Conservation (phyloP, 2,888 invertebrate genomes). For the Monoplex corrugatus region DNA sequence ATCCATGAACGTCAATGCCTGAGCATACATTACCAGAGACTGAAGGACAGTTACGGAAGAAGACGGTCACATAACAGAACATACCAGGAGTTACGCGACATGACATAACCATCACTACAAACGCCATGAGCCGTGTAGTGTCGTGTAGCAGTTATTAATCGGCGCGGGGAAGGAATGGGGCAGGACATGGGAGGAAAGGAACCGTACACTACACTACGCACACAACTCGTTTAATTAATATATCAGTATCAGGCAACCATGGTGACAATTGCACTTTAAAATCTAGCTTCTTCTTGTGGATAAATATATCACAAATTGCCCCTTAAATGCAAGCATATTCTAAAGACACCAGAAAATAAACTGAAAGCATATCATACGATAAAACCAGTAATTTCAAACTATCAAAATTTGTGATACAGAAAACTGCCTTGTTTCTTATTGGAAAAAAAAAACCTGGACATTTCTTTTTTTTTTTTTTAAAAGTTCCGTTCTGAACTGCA, state of each 20-base stretch:
- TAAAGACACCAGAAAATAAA: background rate
- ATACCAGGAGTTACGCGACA: background rate
- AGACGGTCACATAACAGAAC: background rate
- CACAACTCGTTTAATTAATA: too few relatives aligned
- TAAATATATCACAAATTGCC: slow-evolving; percentile 10
- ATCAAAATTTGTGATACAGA: background rate
- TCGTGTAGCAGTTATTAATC: background rate
- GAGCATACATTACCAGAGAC: background rate
- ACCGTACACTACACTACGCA: background rate
- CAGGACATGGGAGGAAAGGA: background rate
- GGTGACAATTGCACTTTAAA: slow-evolving; percentile 37
- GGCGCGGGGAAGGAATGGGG: too few relatives aligned
- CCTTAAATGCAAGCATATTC: background rate
- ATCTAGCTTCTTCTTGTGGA: background rate
- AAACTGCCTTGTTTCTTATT: background rate
- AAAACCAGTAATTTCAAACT: background rate
- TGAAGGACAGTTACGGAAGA: background rate
- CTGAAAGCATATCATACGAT: background rate
- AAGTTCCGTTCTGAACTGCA: too few relatives aligned
- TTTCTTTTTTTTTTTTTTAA: background rate
- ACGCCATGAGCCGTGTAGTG: too few relatives aligned
- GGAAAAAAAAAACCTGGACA: background rate
- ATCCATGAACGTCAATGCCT: background rate
- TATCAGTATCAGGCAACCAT: slow-evolving; percentile 8
- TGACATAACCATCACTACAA: too few relatives aligned